A percentile compares a stretch with the other conserved stretches of the same genome.
These are phyloP conservation scores for Stegodyphus dumicola DNA, from an alignment of 1,140 invertebrate species.

Conservation along the genomic window DNA sequence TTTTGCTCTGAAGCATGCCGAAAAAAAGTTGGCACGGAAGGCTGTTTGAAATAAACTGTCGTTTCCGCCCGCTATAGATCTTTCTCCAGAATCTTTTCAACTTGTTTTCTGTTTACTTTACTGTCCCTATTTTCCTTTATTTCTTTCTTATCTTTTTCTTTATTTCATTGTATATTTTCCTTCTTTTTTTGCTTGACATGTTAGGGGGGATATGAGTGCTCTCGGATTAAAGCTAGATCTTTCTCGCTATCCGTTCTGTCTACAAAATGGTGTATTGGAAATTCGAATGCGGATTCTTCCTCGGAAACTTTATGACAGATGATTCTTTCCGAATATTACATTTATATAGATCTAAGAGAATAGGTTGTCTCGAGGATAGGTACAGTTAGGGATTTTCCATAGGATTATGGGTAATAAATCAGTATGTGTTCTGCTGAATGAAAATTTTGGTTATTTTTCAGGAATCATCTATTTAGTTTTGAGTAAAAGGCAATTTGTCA, in stretches of 20 bases:
- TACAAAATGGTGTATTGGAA: neutral
- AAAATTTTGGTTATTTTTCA: neutral
- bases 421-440: neutral
- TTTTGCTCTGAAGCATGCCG: neutral
- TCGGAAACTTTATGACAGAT: constrained; percentile 1
- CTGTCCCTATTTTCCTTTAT: neutral
- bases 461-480: no score
- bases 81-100: neutral
- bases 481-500: no score
- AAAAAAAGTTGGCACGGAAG: neutral
- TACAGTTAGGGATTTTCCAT: neutral
- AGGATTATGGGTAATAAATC: constrained; percentile 11
- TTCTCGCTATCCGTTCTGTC: neutral
- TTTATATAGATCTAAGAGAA: neutral
- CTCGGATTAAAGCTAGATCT: constrained; percentile 1
- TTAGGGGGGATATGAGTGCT: neutral
- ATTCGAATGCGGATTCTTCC: neutral
- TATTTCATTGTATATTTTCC: neutral
- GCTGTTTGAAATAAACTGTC: constrained; percentile 2
- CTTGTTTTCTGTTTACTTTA: constrained; percentile 24
- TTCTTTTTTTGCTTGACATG: neutral
- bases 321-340: neutral
- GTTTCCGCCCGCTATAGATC: constrained; percentile 4
- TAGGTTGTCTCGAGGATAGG: neutral
- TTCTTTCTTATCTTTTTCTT: neutral